Evolutionary conservation across 2,888 invertebrate genomes (phyloP), one percentile per base, ranked within the genome.

Genomic region (Andrena dorsata): DNA sequence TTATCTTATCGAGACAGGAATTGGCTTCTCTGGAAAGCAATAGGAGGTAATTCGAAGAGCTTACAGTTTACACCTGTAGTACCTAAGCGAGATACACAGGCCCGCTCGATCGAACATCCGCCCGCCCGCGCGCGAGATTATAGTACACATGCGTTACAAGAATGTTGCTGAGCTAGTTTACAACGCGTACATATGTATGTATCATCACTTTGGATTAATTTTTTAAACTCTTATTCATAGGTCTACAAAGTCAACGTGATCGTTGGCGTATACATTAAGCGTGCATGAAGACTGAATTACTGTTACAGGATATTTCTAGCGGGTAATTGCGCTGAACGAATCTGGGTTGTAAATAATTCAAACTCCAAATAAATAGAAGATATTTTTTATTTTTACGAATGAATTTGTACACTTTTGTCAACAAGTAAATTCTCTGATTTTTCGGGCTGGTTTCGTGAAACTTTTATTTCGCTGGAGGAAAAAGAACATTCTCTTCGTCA

Each of bases 381-480:
- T 85, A 69, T 89, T 87, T 90, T 91, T 89, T 88, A 86, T 89
- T 90, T 90, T 90, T 88, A 90, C 88, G 86, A 90, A 91, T 91
- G 89, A 89, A 90, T 91, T 91, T 91, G 91, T 91, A 91, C 91
- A 91, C 86, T 90, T 87, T 84, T 86, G 88, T 91, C 88, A 89
- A 91, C 90, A 91, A 90, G 88, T 90, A 88, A 88, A 86, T 88
- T 88, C 85, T 88, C 84, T 85, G 82, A 88, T 89, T 83, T 83
- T 13, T 87, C 86, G 66, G 83, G 86, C 76, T 88, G 79, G 68
- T 76, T 81, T 82, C 72, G 7, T 32, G 58, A 73, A 70, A 82
- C 61, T 83, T 70, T 85, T 72, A 66, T 69, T 87, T 87, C 74
- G 77, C 69, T 76, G 63, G 61, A 84, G 75, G 84, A 85, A 87